phyloP scores from a whole-genome alignment of 92 coral and sea anemone species.

The Epizoanthus illoricatus region DNA sequence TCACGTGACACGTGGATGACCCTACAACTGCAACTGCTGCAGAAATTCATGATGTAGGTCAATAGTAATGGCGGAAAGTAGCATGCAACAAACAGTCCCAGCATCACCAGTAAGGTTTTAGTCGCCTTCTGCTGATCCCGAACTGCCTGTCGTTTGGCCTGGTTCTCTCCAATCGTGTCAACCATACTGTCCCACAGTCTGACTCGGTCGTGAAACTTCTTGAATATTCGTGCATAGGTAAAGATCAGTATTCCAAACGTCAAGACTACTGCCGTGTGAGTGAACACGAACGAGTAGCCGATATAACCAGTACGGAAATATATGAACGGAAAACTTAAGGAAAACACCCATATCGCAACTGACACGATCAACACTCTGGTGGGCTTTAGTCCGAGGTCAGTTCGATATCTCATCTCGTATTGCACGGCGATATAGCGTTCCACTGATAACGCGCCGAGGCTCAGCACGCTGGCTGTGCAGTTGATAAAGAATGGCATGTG shows the following conservation, averaged over 20 bases:
- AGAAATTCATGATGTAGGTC: constrained; percentile 34
- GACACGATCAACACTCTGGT: constrained; percentile 33
- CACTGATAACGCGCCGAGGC: constrained; percentile 47
- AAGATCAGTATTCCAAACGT: constrained; percentile 16
- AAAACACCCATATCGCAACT: constrained; percentile 18
- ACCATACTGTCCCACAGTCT: constrained; percentile 15
- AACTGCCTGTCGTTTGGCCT: constrained; percentile 28
- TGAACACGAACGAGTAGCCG: constrained; percentile 27
- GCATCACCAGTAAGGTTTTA: constrained; percentile 27
- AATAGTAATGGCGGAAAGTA: constrained; percentile 25
- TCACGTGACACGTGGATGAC: constrained; percentile 35
- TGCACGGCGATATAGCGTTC: constrained; percentile 49
- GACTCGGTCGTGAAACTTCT: constrained; percentile 19
- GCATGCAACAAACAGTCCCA: constrained; percentile 15
- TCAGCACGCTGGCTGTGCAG: constrained; percentile 50
- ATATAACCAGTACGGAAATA: constrained; percentile 23
- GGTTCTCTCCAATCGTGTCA: constrained; percentile 8
- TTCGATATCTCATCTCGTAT: constrained; percentile 41
- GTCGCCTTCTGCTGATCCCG: constrained; percentile 26
- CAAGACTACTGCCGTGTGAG: constrained; percentile 24
- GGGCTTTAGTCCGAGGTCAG: constrained; percentile 36
- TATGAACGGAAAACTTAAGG: constrained; percentile 9
- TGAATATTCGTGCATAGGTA: constrained; percentile 28
- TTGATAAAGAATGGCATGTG: constrained; percentile 49
- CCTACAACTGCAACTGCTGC: constrained; percentile 22